These are phyloP conservation scores for Mastigias papua DNA, from an alignment of 30 jellyfish, hydroid and myxozoan genomes.

Conservation along the genomic window DNA sequence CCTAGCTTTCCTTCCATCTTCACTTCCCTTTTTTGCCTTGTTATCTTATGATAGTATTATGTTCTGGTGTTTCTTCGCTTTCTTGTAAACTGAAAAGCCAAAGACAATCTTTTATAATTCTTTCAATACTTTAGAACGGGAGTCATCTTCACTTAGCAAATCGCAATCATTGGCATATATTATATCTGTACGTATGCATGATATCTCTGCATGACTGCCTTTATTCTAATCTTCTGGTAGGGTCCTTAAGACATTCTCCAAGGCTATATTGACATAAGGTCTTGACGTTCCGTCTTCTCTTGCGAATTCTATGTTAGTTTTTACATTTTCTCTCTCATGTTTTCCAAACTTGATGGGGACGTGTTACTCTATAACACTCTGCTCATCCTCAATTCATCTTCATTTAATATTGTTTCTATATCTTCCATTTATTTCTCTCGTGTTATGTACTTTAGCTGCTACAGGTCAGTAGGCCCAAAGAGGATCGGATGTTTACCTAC, in stretches of 20 bases:
- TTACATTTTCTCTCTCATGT: constrained; percentile 31
- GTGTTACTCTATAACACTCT: constrained; percentile 50
- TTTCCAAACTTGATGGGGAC: constrained; percentile 38
- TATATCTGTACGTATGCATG: background rate
- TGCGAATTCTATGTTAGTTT: too few species aligned
- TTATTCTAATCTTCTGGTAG: background rate
- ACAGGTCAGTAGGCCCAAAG: constrained; percentile 24
- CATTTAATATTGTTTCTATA: constrained; percentile 36
- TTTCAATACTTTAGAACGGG: too few species aligned
- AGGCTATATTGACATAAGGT: background rate
- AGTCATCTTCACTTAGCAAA: too few species aligned
- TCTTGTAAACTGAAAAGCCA: too few species aligned
- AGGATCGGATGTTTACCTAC: constrained; percentile 42
- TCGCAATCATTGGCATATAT: too few species aligned
- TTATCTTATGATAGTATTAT: too few species aligned
- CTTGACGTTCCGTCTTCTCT: too few species aligned
- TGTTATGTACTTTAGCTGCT: constrained; percentile 35
- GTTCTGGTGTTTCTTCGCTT: too few species aligned
- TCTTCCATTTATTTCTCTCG: constrained; percentile 23
- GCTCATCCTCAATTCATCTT: constrained; percentile 44
- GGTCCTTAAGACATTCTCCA: background rate
- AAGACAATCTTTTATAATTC: too few species aligned
- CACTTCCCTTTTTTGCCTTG: too few species aligned
- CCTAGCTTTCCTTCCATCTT: too few species aligned
- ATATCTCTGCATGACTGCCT: background rate